phyloP scores from a whole-genome alignment of 2,888 invertebrate genomes.

The Invenusta paracnida region DNA sequence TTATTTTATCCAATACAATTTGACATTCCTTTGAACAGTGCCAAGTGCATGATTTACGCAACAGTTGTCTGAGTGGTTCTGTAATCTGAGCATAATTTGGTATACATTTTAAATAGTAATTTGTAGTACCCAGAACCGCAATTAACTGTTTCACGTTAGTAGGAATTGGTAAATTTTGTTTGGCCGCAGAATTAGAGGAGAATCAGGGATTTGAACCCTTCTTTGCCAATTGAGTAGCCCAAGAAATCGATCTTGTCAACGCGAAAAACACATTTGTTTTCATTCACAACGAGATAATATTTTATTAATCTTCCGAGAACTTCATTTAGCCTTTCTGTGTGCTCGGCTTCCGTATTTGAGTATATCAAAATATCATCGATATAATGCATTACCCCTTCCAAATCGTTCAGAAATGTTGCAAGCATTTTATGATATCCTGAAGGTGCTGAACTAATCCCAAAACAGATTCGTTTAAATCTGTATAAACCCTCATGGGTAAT shows the following conservation, averaged over 20 bases:
- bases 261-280: background rate
- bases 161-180: conserved; percentile 19
- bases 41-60: background rate
- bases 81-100: conserved; percentile 1
- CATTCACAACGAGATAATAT: conserved; percentile 7
- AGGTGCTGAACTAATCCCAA: background rate
- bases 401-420: background rate
- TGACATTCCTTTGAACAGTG: conserved; percentile 7
- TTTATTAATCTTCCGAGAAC: background rate
- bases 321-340: background rate
- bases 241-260: conserved; percentile 8
- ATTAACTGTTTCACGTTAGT: background rate
- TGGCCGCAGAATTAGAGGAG: background rate
- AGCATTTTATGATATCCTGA: background rate
- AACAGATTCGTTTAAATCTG: conserved; percentile 13
- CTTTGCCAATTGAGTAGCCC: background rate
- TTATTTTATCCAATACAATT: background rate
- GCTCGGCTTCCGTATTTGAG: background rate
- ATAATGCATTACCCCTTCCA: conserved; percentile 6
- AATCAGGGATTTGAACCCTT: background rate
- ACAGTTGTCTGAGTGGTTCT: conserved; percentile 1
- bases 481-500: background rate
- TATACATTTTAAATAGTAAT: conserved; percentile 5
- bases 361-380: background rate
- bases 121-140: background rate